Evolutionary conservation across 2,888 invertebrate species (phyloP).

Genomic region (Parthenolecanium corni): DNA sequence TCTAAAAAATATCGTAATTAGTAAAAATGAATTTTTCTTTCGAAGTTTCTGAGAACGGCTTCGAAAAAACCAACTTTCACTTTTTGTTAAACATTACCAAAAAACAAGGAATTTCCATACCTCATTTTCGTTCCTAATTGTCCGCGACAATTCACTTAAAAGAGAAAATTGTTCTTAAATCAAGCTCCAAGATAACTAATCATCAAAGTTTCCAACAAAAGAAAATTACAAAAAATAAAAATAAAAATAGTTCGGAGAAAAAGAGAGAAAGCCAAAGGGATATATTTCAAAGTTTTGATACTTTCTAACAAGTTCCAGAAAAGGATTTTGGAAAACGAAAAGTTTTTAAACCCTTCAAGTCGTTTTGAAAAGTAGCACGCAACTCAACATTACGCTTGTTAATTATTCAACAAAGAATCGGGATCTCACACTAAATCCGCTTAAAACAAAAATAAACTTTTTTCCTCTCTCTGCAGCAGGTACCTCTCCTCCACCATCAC

Average conservation of each 20-base stretch:
- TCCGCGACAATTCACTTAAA: too few species aligned
- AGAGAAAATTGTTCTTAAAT: too few species aligned
- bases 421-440: slow-evolving; percentile 8
- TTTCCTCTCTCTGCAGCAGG: neutral
- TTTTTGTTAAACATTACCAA: too few species aligned
- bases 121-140: too few species aligned
- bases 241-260: neutral
- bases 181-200: too few species aligned
- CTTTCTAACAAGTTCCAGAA: neutral
- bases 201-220: neutral
- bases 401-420: slow-evolving; percentile 25
- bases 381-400: slow-evolving; percentile 22
- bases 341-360: slow-evolving; percentile 13
- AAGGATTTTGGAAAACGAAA: too few species aligned
- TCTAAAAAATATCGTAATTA: too few species aligned
- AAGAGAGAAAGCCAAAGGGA: neutral
- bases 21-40: too few species aligned
- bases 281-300: slow-evolving; percentile 11
- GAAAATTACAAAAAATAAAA: neutral
- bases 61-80: too few species aligned
- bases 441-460: slow-evolving; percentile 20
- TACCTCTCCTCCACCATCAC: neutral
- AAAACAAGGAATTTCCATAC: too few species aligned
- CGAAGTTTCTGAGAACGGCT: too few species aligned
- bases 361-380: slow-evolving; percentile 19